Base-by-base conservation (phyloP, 1,140 invertebrate species). In the Dendrolimus kikuchii region DNA sequence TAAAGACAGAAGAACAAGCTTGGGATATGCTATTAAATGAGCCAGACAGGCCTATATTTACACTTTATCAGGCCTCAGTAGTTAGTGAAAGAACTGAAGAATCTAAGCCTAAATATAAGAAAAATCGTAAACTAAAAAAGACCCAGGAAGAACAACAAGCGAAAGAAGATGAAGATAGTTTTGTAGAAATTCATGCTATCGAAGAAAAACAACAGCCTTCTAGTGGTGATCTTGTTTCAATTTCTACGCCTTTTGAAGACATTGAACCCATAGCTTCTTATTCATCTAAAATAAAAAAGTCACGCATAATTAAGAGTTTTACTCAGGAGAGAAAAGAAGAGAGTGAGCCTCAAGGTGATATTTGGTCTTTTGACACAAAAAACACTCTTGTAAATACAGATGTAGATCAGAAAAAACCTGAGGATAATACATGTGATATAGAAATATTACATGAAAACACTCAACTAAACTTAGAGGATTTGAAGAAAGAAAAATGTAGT, bases 101-200 rank as follows among this genome's bases (percentile, higher is more conserved):
- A 47, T 23, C 42, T 5, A 88, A 87, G 69, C 41, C 67, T 4
- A 87, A 81, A 63, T 59, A 61, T 37, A 87, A 86, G 55, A 87
- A 78, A 65, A 69, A 52, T 49, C 76, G 82, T 45, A 85, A 81
- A 60, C 38, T 39, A n/a, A 81, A 76, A 53, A 78, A 74, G 57
- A 49, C 57, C 36, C 66, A 69, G 41, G 83, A 85, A 6, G 80
- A 81, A n/a, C 53, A 55, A 46, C 56, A 67, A 38, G 23, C 62
- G 9, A 81, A 79, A 64, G 64, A 62, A 6, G 81, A 83, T 8
- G 83, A 85, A 41, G 77, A 86, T 46, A 84, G 78, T 59, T 86
- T 86, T 62, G 71, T 86, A 40, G 83, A 86, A 64, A 86, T 86
- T 55, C 81, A 85, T 56, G 69, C 76, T 0, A 85, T 86, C 10